Conservation (phyloP, 2,797 vertebrate species). For the Thalassophryne amazonica region DNA sequence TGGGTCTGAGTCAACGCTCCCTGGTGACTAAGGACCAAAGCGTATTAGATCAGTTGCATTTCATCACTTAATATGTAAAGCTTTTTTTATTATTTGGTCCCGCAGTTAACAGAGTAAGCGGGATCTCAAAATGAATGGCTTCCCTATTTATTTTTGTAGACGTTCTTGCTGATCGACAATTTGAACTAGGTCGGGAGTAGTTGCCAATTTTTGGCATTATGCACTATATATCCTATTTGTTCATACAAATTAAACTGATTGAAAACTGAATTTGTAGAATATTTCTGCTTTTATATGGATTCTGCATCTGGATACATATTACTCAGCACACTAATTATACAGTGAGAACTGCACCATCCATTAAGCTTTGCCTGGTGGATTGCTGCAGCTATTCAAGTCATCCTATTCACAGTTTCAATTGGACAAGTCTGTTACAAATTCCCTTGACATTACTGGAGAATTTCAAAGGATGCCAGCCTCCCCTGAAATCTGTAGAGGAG, state of each 20-base stretch:
- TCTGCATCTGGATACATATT: conserved; percentile 15
- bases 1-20: too few species aligned
- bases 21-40: too few species aligned
- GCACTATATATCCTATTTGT: not conserved
- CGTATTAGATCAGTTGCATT: too few species aligned
- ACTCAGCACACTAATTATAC: conserved; percentile 48
- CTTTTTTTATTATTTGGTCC: too few species aligned
- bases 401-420: conserved; percentile 51
- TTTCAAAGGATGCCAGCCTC: conserved; percentile 37
- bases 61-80: too few species aligned
- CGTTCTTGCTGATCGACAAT: not conserved
- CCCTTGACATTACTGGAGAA: conserved; percentile 39
- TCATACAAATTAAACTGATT: not conserved
- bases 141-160: not conserved
- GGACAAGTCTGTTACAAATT: conserved; percentile 37
- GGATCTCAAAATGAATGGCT: not conserved
- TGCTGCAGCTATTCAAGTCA: conserved; percentile 29
- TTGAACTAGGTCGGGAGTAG: not conserved
- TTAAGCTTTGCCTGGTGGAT: conserved; percentile 30
- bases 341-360: conserved; percentile 27
- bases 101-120: too few species aligned
- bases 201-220: not conserved
- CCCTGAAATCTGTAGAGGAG: conserved; percentile 36
- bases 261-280: conserved; percentile 11
- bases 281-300: conserved; percentile 24